Evolutionary conservation across 2,888 invertebrate genomes (phyloP).

Genomic region (Orthosia gothica): DNA sequence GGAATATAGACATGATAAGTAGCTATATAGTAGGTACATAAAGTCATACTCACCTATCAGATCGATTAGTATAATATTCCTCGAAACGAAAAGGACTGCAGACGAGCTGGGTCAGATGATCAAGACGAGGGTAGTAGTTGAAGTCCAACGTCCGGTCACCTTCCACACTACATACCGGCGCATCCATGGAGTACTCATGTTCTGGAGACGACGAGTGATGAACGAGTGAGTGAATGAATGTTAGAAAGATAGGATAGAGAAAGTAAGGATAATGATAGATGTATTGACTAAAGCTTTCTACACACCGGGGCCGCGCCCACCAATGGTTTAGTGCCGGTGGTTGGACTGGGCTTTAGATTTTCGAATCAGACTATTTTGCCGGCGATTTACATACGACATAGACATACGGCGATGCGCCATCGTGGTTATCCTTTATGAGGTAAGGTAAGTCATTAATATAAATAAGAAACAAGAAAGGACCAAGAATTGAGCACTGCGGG

Average conservation of each 20-base stretch:
- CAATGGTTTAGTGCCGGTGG: too few relatives aligned
- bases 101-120: constrained; percentile 93
- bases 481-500: too few relatives aligned
- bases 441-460: too few relatives aligned
- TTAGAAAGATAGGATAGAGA: background rate
- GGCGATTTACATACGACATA: too few relatives aligned
- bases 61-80: constrained; percentile 91
- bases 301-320: too few relatives aligned
- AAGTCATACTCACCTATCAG: constrained; percentile 86
- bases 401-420: too few relatives aligned
- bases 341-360: too few relatives aligned
- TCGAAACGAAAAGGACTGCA: constrained; percentile 89
- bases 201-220: constrained; percentile 69
- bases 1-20: too few relatives aligned
- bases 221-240: background rate
- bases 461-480: too few relatives aligned
- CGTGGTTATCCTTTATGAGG: too few relatives aligned
- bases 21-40: background rate
- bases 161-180: constrained; percentile 80
- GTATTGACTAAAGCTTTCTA: too few relatives aligned
- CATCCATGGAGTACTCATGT: constrained; percentile 83
- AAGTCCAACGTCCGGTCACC: constrained; percentile 83
- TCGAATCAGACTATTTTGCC: too few relatives aligned
- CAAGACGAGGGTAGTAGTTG: constrained; percentile 92
- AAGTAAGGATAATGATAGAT: background rate